Evolutionary conservation across 2,113 vertebrate genomes (phyloP).

Genomic region (Acanthisitta chloris): DNA sequence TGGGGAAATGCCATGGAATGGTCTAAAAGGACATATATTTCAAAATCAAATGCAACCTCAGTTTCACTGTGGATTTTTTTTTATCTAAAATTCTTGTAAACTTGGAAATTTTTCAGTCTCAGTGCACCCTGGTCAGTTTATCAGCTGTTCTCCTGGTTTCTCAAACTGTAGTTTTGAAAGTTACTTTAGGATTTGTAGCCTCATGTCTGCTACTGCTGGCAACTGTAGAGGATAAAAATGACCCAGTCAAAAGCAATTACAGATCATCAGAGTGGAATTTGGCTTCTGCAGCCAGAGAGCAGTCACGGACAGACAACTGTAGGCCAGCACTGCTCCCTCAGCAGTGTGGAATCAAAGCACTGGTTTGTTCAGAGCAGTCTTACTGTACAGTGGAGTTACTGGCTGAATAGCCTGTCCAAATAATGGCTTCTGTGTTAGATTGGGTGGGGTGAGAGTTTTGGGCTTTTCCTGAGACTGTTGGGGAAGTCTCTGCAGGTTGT

Average conservation of each 20-base stretch:
- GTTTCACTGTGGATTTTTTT: neutral
- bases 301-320: neutral
- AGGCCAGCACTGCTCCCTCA: neutral
- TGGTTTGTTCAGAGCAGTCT: slow-evolving; percentile 20
- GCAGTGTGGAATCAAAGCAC: slow-evolving; percentile 9
- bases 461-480: neutral
- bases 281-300: neutral
- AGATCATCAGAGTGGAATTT: slow-evolving; percentile 14
- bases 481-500: neutral
- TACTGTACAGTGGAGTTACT: neutral
- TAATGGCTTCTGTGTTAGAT: neutral
- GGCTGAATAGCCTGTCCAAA: neutral
- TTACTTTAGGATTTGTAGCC: neutral
- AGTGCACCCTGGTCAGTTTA: neutral
- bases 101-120: neutral
- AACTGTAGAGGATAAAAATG: neutral
- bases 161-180: neutral
- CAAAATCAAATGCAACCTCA: neutral
- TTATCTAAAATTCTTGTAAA: neutral
- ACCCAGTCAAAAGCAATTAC: slow-evolving; percentile 4
- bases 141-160: neutral
- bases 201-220: neutral
- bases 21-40: neutral
- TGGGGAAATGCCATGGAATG: neutral
- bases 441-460: neutral